Conservation (phyloP, 1,140 invertebrate genomes). For the Diorhabda sublineata region DNA sequence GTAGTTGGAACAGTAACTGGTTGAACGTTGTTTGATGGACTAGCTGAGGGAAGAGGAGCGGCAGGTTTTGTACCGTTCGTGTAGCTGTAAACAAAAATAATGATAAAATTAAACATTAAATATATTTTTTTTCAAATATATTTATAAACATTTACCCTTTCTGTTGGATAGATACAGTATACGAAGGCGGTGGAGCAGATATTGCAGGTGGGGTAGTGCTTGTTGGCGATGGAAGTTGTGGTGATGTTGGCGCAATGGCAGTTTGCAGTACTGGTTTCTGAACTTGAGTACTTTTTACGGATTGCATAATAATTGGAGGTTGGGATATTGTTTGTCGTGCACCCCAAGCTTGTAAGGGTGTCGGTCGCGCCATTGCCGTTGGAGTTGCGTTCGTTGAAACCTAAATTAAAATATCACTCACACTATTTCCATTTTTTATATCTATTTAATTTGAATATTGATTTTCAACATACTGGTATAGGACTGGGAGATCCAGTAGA, state of each 20-base stretch:
- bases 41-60: constrained; percentile 51
- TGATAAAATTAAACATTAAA: too few relatives aligned
- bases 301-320: constrained; percentile 92
- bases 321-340: constrained; percentile 78
- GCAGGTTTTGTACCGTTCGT: constrained; percentile 53
- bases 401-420: background rate
- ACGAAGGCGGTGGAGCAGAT: constrained; percentile 70
- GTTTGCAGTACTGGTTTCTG: constrained; percentile 91
- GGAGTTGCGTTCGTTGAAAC: constrained; percentile 56
- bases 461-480: constrained; percentile 55
- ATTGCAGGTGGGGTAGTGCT: constrained; percentile 49
- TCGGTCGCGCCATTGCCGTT: constrained; percentile 63
- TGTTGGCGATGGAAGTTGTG: constrained; percentile 47
- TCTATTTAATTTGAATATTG: background rate
- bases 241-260: constrained; percentile 81
- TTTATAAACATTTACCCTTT: constrained; percentile 47
- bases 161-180: constrained; percentile 74
- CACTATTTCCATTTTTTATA: too few relatives aligned
- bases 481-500: constrained; percentile 79
- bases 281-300: constrained; percentile 90
- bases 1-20: constrained; percentile 67
- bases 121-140: background rate
- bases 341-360: constrained; percentile 71
- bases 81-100: constrained; percentile 38
- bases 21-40: constrained; percentile 42